Evolutionary conservation across 2,888 invertebrate species (phyloP).

Genomic region (Chloroclysta siterata): DNA sequence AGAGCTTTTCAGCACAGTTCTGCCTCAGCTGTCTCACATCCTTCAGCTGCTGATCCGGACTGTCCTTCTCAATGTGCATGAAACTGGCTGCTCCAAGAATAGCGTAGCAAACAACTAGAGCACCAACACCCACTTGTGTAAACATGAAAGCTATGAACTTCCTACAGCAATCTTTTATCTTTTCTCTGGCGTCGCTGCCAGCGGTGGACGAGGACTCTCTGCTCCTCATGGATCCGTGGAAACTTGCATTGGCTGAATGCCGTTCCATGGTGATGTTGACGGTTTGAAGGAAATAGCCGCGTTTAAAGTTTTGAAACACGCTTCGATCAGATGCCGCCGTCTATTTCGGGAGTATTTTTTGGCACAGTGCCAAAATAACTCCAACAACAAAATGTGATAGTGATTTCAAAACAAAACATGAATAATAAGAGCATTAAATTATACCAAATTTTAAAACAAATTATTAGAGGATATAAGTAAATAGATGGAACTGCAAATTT

Average conservation of each 20-base stretch:
- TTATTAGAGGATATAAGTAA: too few relatives aligned
- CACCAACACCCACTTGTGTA: constrained; percentile 96
- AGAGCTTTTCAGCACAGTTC: constrained; percentile 87
- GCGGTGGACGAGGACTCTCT: constrained; percentile 88
- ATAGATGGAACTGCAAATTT: too few relatives aligned
- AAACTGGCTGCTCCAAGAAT: constrained; percentile 94
- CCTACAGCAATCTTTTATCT: constrained; percentile 93
- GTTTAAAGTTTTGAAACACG: constrained; percentile 49
- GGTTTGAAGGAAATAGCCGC: constrained; percentile 41
- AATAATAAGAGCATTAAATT: neutral
- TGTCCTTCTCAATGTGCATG: constrained; percentile 89
- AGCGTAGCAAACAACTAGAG: constrained; percentile 93
- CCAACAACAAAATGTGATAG: constrained; percentile 49
- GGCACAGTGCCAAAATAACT: constrained; percentile 65
- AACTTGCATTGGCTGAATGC: constrained; percentile 67
- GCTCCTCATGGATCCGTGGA: constrained; percentile 87
- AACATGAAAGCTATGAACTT: constrained; percentile 96
- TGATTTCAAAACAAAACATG: constrained; percentile 62
- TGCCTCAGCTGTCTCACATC: constrained; percentile 81
- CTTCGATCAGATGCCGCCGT: constrained; percentile 46
- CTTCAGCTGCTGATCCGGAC: constrained; percentile 77
- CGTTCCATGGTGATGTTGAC: constrained; percentile 63
- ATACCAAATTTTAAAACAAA: too few relatives aligned
- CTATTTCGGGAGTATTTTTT: constrained; percentile 70
- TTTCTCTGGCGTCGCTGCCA: constrained; percentile 88